Percentiles rank a stretch among this genome's conserved stretches.
These are phyloP conservation scores for Leucophora obtusa DNA, from an alignment of 2,888 invertebrate species.

Conservation along the genomic window DNA sequence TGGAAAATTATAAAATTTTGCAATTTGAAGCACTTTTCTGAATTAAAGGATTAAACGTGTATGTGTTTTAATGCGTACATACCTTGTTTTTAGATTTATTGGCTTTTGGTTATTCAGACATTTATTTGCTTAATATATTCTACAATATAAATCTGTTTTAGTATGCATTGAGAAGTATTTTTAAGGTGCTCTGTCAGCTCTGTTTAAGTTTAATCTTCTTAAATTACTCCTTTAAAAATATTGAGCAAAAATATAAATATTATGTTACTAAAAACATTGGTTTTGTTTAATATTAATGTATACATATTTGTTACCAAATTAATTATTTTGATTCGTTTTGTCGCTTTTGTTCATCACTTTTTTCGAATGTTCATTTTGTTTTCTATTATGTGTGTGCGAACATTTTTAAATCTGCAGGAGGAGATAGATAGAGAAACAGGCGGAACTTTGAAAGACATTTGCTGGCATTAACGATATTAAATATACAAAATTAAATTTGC, in stretches of 20 bases:
- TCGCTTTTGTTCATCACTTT: neutral
- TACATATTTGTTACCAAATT: slow-evolving; percentile 49
- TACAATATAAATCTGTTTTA: too few species aligned
- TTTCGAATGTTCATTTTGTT: neutral
- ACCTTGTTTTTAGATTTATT: too few species aligned
- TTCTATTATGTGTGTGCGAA: neutral
- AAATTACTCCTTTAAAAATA: slow-evolving; percentile 12
- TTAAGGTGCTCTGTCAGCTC: too few species aligned
- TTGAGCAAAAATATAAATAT: slow-evolving; percentile 11
- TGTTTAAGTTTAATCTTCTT: slow-evolving; percentile 4
- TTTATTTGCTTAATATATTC: too few species aligned
- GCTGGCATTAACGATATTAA: slow-evolving; percentile 50
- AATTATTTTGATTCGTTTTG: slow-evolving; percentile 43
- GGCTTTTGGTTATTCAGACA: too few species aligned
- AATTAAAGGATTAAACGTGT: too few species aligned
- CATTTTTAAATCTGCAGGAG: neutral
- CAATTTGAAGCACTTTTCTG: too few species aligned
- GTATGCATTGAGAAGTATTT: too few species aligned
- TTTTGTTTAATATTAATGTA: slow-evolving; percentile 45
- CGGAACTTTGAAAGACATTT: slow-evolving; percentile 25
- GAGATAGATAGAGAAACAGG: neutral
- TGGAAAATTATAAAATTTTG: too few species aligned
- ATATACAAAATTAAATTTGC: slow-evolving; percentile 25
- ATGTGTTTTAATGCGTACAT: too few species aligned
- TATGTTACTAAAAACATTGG: neutral